Percentiles rank a stretch among this genome's conserved stretches.
Evolutionary conservation across 2,888 invertebrate genomes (phyloP).

Genomic region (Deilephila elpenor): DNA sequence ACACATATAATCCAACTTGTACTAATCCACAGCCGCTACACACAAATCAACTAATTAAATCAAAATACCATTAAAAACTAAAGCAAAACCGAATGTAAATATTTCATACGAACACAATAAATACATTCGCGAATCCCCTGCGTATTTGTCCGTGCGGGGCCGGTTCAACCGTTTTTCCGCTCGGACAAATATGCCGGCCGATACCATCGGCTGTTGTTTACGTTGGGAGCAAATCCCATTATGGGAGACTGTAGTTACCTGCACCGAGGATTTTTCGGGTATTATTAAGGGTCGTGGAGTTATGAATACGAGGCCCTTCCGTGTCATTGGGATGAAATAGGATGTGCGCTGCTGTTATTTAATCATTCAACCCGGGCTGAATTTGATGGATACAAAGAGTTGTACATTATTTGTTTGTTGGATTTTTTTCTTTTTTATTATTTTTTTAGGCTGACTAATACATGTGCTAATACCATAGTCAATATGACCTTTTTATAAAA

Average conservation of each 20-base stretch:
- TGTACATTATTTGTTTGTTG: background rate
- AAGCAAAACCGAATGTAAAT: no score
- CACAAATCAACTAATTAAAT: no score
- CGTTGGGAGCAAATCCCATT: conserved; percentile 8
- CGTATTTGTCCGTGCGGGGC: background rate
- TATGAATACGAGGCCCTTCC: conserved; percentile 16
- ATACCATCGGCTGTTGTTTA: conserved; percentile 22
- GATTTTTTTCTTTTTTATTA: background rate
- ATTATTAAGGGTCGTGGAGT: conserved; percentile 14
- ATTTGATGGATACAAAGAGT: no score
- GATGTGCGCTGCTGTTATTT: background rate
- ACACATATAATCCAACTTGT: no score
- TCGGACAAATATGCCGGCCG: conserved; percentile 2
- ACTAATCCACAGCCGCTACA: no score
- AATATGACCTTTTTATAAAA: no score
- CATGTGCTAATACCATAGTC: no score
- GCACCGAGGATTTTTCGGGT: background rate
- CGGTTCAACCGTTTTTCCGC: background rate
- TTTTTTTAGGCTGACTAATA: no score
- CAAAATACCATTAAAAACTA: no score
- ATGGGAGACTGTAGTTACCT: conserved; percentile 2
- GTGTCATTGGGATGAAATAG: background rate
- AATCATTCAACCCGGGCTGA: background rate
- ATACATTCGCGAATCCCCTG: background rate
- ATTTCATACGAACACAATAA: background rate